A percentile compares a stretch with the other conserved stretches of the same genome.
Conservation (phyloP, 2,113 vertebrate species). For the Pomatorhinus ruficollis region DNA sequence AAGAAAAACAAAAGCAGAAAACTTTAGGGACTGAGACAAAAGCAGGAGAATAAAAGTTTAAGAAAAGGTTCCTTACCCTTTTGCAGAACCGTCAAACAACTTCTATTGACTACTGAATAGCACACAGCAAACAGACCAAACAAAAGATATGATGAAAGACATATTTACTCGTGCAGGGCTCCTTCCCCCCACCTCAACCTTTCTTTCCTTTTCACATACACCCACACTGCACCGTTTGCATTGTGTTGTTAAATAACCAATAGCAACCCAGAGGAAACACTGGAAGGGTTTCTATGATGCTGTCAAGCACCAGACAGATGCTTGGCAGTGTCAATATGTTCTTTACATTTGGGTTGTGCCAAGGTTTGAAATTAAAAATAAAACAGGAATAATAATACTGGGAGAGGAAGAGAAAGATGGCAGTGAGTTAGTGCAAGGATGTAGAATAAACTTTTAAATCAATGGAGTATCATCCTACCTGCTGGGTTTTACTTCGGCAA, state of each 20-base stretch:
- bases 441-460: background rate
- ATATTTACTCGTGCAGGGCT: conserved; percentile 66
- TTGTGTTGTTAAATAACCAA: conserved; percentile 75
- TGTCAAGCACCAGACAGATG: conserved; percentile 67
- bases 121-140: conserved; percentile 70
- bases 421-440: background rate
- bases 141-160: conserved; percentile 76
- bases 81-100: conserved; percentile 60
- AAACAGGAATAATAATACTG: background rate
- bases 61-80: conserved; percentile 60
- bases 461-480: background rate
- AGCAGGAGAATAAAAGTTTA: conserved; percentile 58
- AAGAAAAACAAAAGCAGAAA: conserved; percentile 54
- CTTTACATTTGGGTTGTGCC: background rate
- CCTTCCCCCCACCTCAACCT: conserved; percentile 57
- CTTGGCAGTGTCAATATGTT: conserved; percentile 29
- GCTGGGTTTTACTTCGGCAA: background rate
- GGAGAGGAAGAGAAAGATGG: background rate
- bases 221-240: conserved; percentile 62
- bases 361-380: conserved; percentile 37
- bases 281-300: conserved; percentile 49
- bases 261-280: conserved; percentile 54
- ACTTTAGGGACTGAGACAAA: conserved; percentile 61
- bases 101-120: conserved; percentile 71
- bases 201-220: conserved; percentile 63